Evolutionary conservation across 2,113 vertebrate genomes (phyloP).

Genomic region (Thinocorus orbignyianus): DNA sequence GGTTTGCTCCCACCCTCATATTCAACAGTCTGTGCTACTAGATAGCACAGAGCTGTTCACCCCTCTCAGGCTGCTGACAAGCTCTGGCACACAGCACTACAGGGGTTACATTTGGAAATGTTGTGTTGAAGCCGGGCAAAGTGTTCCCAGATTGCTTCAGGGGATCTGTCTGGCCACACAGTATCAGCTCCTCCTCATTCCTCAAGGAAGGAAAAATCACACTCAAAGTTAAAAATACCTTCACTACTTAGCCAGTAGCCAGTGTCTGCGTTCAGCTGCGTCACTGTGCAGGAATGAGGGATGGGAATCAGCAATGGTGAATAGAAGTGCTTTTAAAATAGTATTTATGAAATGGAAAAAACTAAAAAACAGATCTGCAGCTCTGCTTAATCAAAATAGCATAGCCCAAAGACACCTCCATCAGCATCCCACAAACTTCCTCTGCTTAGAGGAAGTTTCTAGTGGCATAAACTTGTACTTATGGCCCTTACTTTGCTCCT

Average conservation of each 20-base stretch:
- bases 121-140: not conserved
- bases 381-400: not conserved
- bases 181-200: not conserved
- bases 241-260: not conserved
- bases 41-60: not conserved
- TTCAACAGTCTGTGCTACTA: fast-evolving
- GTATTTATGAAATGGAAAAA: not conserved
- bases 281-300: not conserved
- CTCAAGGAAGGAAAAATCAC: not conserved
- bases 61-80: not conserved
- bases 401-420: not conserved
- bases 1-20: not conserved
- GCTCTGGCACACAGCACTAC: not conserved
- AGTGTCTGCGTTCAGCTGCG: not conserved
- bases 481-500: not conserved
- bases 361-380: not conserved
- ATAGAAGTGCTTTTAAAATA: not conserved
- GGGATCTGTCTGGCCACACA: not conserved
- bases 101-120: not conserved
- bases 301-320: not conserved
- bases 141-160: not conserved
- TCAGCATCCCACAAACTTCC: not conserved
- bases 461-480: not conserved
- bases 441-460: not conserved
- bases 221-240: constrained; percentile 33